A percentile compares a stretch with the other conserved stretches of the same genome.
phyloP scores from a whole-genome alignment of 2,888 invertebrate species.

The Biston betularia region DNA sequence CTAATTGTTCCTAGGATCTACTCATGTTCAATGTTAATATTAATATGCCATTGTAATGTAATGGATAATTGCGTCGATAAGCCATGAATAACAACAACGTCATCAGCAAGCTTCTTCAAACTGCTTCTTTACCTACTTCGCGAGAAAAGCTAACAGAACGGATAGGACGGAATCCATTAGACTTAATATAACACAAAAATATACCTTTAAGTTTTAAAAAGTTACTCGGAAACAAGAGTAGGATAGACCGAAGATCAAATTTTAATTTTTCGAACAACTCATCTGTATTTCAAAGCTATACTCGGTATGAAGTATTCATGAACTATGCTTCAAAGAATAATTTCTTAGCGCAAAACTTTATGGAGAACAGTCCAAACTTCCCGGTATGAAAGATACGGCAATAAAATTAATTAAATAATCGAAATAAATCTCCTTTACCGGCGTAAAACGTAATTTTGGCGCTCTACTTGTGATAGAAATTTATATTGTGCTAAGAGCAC shows the following conservation, averaged over 20 bases:
- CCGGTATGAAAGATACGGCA: conserved; percentile 50
- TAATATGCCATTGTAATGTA: conserved; percentile 57
- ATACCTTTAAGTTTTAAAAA: conserved; percentile 48
- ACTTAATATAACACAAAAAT: conserved; percentile 46
- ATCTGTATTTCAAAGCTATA: conserved; percentile 48
- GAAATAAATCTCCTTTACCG: conserved; percentile 43
- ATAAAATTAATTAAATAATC: conserved; percentile 55
- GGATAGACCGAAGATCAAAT: conserved; percentile 32
- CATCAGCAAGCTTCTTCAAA: conserved; percentile 41
- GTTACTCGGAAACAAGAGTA: conserved; percentile 23
- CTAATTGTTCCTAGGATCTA: conserved; percentile 8
- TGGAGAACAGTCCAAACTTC: conserved; percentile 50
- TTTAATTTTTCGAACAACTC: conserved; percentile 41
- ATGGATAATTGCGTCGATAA: conserved; percentile 66
- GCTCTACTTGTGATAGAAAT: conserved; percentile 17
- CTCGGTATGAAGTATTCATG: conserved; percentile 55
- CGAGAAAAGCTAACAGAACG: conserved; percentile 56
- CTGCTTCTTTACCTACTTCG: conserved; percentile 46
- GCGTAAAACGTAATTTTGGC: conserved; percentile 27
- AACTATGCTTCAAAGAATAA: conserved; percentile 58
- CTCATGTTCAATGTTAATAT: conserved; percentile 46
- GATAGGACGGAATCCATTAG: conserved; percentile 59
- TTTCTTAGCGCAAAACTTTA: conserved; percentile 56
- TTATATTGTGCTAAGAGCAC: conserved; percentile 2
- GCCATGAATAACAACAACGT: conserved; percentile 72